These are phyloP conservation scores for Anarrhichthys ocellatus DNA, from an alignment of 2,113 vertebrate species.

Conservation along the genomic window DNA sequence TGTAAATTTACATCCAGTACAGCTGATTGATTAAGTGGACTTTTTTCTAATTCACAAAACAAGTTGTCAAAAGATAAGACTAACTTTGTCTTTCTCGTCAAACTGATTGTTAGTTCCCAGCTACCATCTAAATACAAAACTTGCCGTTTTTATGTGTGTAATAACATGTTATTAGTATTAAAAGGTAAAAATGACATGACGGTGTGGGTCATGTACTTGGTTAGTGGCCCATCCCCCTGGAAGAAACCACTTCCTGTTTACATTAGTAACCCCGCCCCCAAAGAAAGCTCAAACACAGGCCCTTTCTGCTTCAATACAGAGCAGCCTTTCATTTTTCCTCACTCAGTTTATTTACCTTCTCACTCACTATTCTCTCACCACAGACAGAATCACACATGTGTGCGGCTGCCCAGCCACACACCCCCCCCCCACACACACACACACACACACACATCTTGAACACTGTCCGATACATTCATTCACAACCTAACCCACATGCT, in stretches of 20 bases:
- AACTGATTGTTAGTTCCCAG: too few species aligned
- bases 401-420: neutral
- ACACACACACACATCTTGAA: constrained; percentile 13
- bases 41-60: neutral
- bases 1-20: too few species aligned
- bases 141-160: neutral
- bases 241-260: constrained; percentile 85
- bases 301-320: constrained; percentile 72
- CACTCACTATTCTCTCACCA: constrained; percentile 65
- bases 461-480: constrained; percentile 36
- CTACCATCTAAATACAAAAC: neutral
- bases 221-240: constrained; percentile 54
- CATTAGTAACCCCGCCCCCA: constrained; percentile 70
- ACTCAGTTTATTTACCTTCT: constrained; percentile 71
- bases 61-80: neutral
- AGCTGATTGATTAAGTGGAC: too few species aligned
- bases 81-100: neutral
- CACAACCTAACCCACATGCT: constrained; percentile 52
- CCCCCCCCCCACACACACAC: constrained; percentile 29
- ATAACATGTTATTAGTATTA: constrained; percentile 22
- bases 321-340: constrained; percentile 70
- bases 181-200: constrained; percentile 6
- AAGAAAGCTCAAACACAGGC: constrained; percentile 73
- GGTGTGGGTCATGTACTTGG: constrained; percentile 14
- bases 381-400: constrained; percentile 58